Evolutionary conservation across 1,140 invertebrate species (phyloP), one percentile per base, ranked within the genome.

Genomic region (Sipha flava): DNA sequence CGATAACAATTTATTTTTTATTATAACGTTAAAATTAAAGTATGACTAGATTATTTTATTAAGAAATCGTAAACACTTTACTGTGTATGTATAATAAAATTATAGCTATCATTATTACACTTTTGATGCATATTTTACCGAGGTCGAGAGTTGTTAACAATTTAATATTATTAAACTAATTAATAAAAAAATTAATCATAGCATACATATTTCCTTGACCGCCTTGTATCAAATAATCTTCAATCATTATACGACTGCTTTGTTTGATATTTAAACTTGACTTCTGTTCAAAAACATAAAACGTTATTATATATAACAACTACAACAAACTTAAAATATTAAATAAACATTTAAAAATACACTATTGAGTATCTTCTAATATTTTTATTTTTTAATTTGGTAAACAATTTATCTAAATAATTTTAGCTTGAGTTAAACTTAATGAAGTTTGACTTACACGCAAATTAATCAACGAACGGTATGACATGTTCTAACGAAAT

Each of bases 201-300:
- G 10, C 47, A 52, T 73, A 73, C 70, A 52, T 73, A 18, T 52
- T 52, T 29, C 43, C 68, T 21, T 73, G 47, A 5, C 29, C 45
- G 4, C 31, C 29, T 34, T 70, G 23, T 70, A 70, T 70, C 14
- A 73, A 37, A 73, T 52, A 73, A 26, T 73, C 70, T 52, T 73
- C 70, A 26, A 73, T 73, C 70, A 73, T 73, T 73, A 52, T 73
- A 21, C 21, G 52, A 6, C 14, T 2, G 34, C n/a, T 37, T 7
- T 5, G 23, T 47, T 70, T 70, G n/a, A n/a, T 40, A 14, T 45
- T 68, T 43, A 16, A 1, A 43, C n/a, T 16, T 9, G 26, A 31
- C n/a, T 49, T 49, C 10, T 49, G n/a, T 21, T 6, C 37, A 40
- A 40, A 10, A 40, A 10, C n/a, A n/a, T n/a, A n/a, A n/a, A n/a